Evolutionary conservation across 2,797 vertebrate species (phyloP).

Genomic region (Lophotriccus pileatus): DNA sequence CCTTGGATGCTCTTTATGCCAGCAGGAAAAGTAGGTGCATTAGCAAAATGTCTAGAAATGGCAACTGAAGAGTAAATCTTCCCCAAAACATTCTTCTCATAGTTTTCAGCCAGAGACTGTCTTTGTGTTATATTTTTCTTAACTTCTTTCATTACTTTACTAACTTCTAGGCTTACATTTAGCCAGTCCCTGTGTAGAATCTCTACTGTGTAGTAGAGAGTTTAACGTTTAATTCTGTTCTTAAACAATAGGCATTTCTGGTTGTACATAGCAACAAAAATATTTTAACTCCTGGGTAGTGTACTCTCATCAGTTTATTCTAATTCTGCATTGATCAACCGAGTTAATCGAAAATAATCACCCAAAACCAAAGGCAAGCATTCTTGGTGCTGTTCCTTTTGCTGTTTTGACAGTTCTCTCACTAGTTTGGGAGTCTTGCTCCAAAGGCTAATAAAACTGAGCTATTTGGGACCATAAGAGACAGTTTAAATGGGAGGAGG

Average conservation of each 20-base stretch:
- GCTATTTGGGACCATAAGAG: not conserved
- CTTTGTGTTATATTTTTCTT: not conserved
- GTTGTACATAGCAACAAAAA: not conserved
- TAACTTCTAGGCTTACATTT: not conserved
- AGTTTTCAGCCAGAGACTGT: not conserved
- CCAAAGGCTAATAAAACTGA: not conserved
- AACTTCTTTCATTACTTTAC: not conserved
- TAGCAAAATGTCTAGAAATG: not conserved
- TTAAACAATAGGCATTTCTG: not conserved
- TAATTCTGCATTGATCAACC: not conserved
- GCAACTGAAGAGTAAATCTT: not conserved
- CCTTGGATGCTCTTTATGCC: not conserved
- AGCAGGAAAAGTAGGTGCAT: not conserved
- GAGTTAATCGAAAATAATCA: not conserved
- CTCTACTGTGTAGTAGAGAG: not conserved
- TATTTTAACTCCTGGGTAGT: not conserved
- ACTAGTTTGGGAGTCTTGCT: not conserved
- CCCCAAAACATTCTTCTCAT: not conserved
- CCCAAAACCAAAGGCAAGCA: not conserved
- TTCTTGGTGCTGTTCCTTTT: not conserved
- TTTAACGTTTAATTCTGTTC: not conserved
- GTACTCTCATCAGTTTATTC: not conserved
- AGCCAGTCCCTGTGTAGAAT: not conserved
- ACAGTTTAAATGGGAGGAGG: not conserved
- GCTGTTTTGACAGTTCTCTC: not conserved